Conservation (phyloP, 2,797 vertebrate genomes). For the Apodemus agrarius region DNA sequence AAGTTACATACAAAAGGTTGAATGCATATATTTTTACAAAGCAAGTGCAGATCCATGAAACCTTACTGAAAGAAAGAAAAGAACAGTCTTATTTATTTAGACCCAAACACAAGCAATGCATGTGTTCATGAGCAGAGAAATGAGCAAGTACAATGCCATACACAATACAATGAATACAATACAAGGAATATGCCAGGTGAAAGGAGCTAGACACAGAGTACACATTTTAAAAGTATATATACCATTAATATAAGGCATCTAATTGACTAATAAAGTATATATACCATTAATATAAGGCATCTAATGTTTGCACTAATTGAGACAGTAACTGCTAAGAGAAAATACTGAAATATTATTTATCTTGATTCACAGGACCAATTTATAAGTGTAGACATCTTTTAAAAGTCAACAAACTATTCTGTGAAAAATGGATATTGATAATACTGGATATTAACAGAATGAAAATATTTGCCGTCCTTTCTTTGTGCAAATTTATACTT, state of each 20-base stretch:
- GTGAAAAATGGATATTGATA: not conserved
- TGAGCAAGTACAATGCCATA: not conserved
- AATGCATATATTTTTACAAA: slow-evolving; percentile 1
- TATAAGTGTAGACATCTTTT: not conserved
- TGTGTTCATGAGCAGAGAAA: not conserved
- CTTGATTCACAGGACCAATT: not conserved
- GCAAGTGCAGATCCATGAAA: not conserved
- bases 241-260: not conserved
- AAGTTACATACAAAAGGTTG: not conserved
- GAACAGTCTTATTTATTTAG: not conserved
- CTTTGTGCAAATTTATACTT: slow-evolving; percentile 16
- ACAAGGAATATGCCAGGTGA: not conserved
- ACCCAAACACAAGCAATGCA: not conserved
- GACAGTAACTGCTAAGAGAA: not conserved
- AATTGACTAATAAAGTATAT: not conserved
- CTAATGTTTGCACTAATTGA: slow-evolving; percentile 6
- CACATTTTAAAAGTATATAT: not conserved
- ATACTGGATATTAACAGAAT: not conserved
- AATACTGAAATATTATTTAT: not conserved
- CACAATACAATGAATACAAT: not conserved
- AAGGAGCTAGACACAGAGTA: not conserved
- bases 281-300: not conserved
- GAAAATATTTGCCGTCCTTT: not conserved
- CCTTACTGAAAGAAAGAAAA: not conserved
- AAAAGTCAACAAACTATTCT: not conserved